Base-by-base conservation (phyloP, 2,797 vertebrate species). In the Carapus acus region DNA sequence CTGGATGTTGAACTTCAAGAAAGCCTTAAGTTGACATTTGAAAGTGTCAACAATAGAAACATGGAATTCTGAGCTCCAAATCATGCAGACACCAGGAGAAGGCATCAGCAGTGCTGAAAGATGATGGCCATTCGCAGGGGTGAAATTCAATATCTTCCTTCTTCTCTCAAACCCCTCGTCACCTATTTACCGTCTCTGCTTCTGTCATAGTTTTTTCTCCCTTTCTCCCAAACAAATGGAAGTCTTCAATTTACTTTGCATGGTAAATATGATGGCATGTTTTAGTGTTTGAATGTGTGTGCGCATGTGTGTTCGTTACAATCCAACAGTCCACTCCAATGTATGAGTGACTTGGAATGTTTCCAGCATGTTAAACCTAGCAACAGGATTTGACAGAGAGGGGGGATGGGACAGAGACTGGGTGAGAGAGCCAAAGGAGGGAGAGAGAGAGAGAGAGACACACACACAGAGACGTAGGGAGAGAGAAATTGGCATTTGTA, bases 311-410 rank as follows among this genome's bases (percentile, higher is more conserved):
- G 40, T 45, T n/a, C 33, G 45, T n/a, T 41, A 60, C 43, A 45
- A 42, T 61, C 47, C 49, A 61, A 69, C 60, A 49, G 60, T 55
- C 65, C 29, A 54, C 62, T 63, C 64, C 54, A 71, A 38, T 60
- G 55, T 47, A 54, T 49, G 47, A 69, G 50, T 40, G 49, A 47
- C 36, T 58, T 71, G 75, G 71, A 68, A 24, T 13, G 6, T 23
- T 49, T 58, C 72, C 74, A 73, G 34, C 44, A 46, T 20, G 43
- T 62, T 58, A 73, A 55, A 61, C 69, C 67, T 65, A 73, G 67
- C 62, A 71, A 73, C 70, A 58, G 55, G 62, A 65, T 73, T 75
- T 49, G 49, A 54, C 55, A 22, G n/a, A 24, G 51, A 22, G 52
- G 34, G 31, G 24, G 50, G 22, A 41, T 18, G 52, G 13, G 42